Evolutionary conservation across 1,140 invertebrate species (phyloP).

Genomic region (Platyscapa corneri): DNA sequence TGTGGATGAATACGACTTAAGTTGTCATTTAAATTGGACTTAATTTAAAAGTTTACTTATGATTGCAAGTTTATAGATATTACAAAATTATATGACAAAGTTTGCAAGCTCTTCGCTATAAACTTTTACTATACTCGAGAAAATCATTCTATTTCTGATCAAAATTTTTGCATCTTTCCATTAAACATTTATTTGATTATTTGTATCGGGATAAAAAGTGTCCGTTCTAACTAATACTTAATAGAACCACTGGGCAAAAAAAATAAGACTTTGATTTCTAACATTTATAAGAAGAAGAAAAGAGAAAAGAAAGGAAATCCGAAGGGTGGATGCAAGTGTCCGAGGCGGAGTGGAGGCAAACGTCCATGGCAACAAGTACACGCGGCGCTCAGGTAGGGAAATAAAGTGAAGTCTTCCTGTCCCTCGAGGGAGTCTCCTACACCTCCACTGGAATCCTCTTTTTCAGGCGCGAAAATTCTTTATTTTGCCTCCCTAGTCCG

Average conservation of each 20-base stretch:
- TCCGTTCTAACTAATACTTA: not conserved
- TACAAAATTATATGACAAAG: too few species aligned
- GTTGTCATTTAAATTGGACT: conserved; percentile 2
- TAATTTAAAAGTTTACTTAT: not conserved
- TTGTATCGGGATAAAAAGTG: not conserved
- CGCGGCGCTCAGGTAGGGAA: not conserved
- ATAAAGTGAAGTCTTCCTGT: not conserved
- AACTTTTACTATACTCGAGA: not conserved
- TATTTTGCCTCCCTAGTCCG: not conserved
- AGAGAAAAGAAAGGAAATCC: conserved; percentile 24
- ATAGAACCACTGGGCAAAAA: not conserved
- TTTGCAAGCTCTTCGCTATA: not conserved
- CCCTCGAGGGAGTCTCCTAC: conserved; percentile 34
- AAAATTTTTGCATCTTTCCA: too few species aligned
- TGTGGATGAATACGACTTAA: not conserved
- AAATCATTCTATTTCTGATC: not conserved
- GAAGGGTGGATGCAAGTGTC: not conserved
- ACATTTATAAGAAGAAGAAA: not conserved
- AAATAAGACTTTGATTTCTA: not conserved
- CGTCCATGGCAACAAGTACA: conserved; percentile 17
- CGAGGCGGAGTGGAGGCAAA: conserved; percentile 31
- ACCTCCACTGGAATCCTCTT: not conserved
- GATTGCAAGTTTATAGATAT: too few species aligned
- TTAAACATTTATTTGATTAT: too few species aligned
- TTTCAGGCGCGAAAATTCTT: conserved; percentile 13